A percentile compares a stretch with the other conserved stretches of the same genome.
phyloP scores from a whole-genome alignment of 2,113 vertebrate species.

The Origma solitaria region DNA sequence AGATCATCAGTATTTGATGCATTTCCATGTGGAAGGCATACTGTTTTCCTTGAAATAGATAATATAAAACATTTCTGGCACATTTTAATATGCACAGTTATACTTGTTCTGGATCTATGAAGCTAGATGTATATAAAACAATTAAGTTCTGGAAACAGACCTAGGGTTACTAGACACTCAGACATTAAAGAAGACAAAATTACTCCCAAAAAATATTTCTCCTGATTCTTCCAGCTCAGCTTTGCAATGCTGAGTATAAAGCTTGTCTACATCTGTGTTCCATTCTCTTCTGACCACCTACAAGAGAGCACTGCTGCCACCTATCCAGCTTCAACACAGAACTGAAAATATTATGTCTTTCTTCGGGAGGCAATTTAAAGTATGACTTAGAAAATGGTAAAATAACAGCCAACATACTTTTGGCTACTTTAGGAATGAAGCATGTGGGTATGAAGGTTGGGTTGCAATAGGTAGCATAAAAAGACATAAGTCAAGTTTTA shows the following conservation, averaged over 20 bases:
- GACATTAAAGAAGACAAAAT: background rate
- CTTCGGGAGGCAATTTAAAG: background rate
- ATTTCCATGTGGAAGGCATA: background rate
- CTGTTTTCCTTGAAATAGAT: background rate
- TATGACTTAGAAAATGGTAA: background rate
- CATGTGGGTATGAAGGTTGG: background rate
- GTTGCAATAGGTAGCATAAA: background rate
- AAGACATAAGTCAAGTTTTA: background rate
- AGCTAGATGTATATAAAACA: background rate
- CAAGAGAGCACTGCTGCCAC: slow-evolving; percentile 5
- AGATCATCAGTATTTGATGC: background rate
- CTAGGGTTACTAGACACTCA: background rate
- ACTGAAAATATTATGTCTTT: background rate
- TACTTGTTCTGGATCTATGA: background rate
- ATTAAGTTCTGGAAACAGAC: background rate
- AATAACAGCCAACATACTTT: background rate
- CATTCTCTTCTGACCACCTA: background rate
- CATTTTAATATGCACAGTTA: background rate
- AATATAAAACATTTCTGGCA: background rate
- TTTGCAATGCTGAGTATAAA: background rate
- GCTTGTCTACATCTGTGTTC: background rate
- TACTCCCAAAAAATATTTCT: background rate
- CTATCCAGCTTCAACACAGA: background rate
- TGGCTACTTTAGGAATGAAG: background rate
- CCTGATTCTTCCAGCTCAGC: background rate